These are phyloP conservation scores for Periophthalmus magnuspinnatus DNA, from an alignment of 2,797 vertebrate genomes.

Conservation along the genomic window DNA sequence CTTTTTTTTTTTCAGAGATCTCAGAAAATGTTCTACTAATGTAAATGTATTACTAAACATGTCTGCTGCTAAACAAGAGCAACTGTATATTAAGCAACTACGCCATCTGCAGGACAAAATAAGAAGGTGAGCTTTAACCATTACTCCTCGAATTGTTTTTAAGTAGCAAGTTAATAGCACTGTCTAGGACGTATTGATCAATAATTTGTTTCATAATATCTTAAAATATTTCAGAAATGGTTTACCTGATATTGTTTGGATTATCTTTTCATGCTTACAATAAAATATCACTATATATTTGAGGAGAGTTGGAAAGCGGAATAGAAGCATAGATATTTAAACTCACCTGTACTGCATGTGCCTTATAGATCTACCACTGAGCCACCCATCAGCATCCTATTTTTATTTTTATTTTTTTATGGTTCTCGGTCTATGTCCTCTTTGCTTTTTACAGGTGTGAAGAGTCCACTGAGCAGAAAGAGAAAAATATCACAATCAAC, in stretches of 20 bases:
- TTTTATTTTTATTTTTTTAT: too few species aligned
- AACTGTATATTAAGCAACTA: background rate
- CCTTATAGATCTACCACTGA: too few species aligned
- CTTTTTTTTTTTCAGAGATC: too few species aligned
- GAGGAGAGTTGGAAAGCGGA: too few species aligned
- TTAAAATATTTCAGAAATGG: too few species aligned
- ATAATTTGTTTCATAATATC: background rate
- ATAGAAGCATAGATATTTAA: too few species aligned
- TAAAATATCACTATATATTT: too few species aligned
- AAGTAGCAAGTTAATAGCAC: background rate
- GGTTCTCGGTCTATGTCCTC: background rate
- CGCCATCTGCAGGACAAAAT: background rate
- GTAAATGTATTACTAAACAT: background rate
- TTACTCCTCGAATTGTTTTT: background rate
- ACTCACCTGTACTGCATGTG: too few species aligned
- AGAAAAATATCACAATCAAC: background rate
- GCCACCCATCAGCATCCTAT: too few species aligned
- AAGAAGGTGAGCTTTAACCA: background rate
- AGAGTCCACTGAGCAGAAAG: background rate
- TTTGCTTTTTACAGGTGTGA: background rate
- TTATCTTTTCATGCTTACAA: background rate
- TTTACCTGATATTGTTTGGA: background rate
- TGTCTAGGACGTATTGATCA: background rate
- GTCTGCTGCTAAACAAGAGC: background rate
- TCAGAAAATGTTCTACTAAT: background rate